These are phyloP conservation scores for Platalea minor DNA, from an alignment of 2,797 vertebrate species.

Conservation along the genomic window DNA sequence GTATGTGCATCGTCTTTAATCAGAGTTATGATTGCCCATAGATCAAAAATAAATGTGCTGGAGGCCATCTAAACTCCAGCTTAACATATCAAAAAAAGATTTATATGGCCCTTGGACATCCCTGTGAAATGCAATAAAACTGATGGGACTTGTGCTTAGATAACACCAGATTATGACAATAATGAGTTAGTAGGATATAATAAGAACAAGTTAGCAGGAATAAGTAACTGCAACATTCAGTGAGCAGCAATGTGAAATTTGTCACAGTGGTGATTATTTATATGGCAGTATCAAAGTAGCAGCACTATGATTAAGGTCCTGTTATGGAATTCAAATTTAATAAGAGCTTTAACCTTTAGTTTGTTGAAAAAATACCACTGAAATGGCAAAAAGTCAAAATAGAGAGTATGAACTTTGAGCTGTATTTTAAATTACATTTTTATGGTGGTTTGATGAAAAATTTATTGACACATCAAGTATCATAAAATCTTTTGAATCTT, in stretches of 20 bases:
- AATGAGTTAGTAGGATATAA: not conserved
- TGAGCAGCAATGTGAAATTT: not conserved
- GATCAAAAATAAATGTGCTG: not conserved
- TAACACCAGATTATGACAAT: not conserved
- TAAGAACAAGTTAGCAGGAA: not conserved
- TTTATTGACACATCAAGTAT: not conserved
- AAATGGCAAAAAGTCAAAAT: not conserved
- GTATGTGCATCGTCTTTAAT: not conserved
- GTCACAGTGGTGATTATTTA: not conserved
- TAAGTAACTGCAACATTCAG: not conserved
- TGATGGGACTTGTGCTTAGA: not conserved
- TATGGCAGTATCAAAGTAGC: not conserved
- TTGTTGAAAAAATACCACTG: not conserved
- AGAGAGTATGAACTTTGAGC: not conserved
- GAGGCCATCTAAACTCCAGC: not conserved
- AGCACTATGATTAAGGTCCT: not conserved
- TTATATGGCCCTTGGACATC: not conserved
- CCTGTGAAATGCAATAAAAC: not conserved
- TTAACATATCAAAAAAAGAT: not conserved
- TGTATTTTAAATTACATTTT: not conserved
- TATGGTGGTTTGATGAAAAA: not conserved
- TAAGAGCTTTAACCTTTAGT: slow-evolving; percentile 10
- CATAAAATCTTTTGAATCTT: not conserved
- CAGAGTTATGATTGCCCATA: not conserved
- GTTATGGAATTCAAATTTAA: not conserved